A percentile compares a stretch with the other conserved stretches of the same genome.
Evolutionary conservation across 1,140 invertebrate species (phyloP).

Genomic region (Listronotus bonariensis): DNA sequence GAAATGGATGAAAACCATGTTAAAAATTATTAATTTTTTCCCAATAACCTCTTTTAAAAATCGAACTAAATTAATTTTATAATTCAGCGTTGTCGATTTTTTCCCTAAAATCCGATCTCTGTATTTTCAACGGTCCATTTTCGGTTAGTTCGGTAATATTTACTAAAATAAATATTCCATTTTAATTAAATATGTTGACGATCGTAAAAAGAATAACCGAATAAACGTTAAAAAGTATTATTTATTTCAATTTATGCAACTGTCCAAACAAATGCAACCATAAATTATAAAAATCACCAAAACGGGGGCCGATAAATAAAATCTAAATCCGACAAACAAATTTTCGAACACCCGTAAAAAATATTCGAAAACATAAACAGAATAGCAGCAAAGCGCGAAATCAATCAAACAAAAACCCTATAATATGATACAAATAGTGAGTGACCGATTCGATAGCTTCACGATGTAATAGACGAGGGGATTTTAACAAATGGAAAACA

Average conservation of each 20-base stretch:
- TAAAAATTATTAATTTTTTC: no score
- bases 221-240: constrained; percentile 31
- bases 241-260: constrained; percentile 40
- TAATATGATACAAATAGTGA: constrained; percentile 40
- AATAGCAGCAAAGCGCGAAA: constrained; percentile 22
- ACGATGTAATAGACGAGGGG: background rate
- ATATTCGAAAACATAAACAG: constrained; percentile 37
- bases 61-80: no score
- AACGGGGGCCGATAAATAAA: constrained; percentile 43
- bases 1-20: no score
- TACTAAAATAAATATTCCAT: constrained; percentile 27
- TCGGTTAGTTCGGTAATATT: constrained; percentile 29
- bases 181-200: constrained; percentile 34
- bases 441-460: background rate
- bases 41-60: no score
- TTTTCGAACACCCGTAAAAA: constrained; percentile 33
- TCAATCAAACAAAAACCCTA: constrained; percentile 43
- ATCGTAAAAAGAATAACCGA: constrained; percentile 25
- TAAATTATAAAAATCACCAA: constrained; percentile 46
- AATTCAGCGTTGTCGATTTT: no score
- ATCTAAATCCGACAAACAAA: constrained; percentile 44
- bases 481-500: no score
- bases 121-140: constrained; percentile 23
- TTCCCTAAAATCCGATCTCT: constrained; percentile 12
- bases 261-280: constrained; percentile 42